Evolutionary conservation across 2,113 vertebrate genomes (phyloP).

Genomic region (Natator depressus): DNA sequence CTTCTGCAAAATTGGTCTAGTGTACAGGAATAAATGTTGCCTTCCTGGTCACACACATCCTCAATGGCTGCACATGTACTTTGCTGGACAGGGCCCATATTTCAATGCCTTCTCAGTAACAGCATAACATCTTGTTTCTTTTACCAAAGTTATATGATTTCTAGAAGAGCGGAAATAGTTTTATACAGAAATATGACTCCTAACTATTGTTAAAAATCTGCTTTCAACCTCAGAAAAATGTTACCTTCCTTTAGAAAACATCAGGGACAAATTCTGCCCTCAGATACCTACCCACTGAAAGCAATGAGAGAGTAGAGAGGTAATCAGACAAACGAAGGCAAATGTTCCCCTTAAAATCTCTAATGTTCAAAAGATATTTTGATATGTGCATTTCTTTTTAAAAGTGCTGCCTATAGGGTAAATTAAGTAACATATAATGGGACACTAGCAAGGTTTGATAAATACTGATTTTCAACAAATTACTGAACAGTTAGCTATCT

Average conservation of each 20-base stretch:
- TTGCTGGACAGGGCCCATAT: neutral
- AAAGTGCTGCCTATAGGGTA: neutral
- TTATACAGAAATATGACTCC: neutral
- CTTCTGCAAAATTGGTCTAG: accelerated
- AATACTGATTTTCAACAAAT: neutral
- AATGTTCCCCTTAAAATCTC: neutral
- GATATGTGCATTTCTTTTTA: neutral
- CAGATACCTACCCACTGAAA: neutral
- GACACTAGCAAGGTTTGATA: accelerated
- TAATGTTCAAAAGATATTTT: neutral
- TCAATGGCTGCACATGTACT: neutral
- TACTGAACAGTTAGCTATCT: neutral
- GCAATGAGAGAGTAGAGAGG: neutral
- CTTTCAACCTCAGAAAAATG: neutral
- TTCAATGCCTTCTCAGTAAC: neutral
- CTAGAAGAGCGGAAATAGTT: neutral
- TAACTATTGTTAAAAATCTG: neutral
- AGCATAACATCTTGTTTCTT: neutral
- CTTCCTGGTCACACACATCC: neutral
- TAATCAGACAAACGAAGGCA: neutral
- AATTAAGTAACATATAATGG: neutral
- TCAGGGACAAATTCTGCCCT: neutral
- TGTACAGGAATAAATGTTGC: accelerated
- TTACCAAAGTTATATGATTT: neutral
- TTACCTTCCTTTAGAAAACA: neutral